Percentiles rank a stretch among this genome's conserved stretches.
Evolutionary conservation across 2,888 invertebrate species (phyloP).

Genomic region (Drosophila hamatofila): DNA sequence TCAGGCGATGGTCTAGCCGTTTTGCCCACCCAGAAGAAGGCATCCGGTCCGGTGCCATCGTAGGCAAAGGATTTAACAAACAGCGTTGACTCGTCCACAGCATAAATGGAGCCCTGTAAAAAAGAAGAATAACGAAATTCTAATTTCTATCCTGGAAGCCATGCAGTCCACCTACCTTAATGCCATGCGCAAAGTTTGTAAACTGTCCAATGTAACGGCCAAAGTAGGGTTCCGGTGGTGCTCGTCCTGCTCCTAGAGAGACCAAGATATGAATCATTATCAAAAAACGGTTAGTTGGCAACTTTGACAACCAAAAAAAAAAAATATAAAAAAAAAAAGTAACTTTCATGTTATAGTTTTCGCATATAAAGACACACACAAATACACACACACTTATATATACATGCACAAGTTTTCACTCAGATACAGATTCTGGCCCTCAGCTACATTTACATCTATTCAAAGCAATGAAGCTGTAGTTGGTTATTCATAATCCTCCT

Average conservation of each 20-base stretch:
- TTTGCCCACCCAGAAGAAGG: conserved; percentile 96
- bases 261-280: conserved; percentile 3
- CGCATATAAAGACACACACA: background rate
- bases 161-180: conserved; percentile 84
- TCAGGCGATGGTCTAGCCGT: conserved; percentile 92
- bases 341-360: conserved; percentile 10
- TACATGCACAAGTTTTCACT: background rate
- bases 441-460: conserved; percentile 12
- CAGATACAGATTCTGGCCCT: conserved; percentile 2
- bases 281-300: conserved; percentile 21
- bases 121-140: background rate
- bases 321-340: background rate
- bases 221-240: conserved; percentile 89
- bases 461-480: conserved; percentile 33
- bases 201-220: conserved; percentile 91
- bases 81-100: conserved; percentile 94
- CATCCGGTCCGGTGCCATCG: conserved; percentile 94
- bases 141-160: background rate
- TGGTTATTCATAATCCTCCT: conserved; percentile 64
- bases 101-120: conserved; percentile 91
- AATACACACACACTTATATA: background rate
- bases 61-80: conserved; percentile 95
- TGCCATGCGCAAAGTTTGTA: conserved; percentile 91
- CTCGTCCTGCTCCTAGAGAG: conserved; percentile 77
- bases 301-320: conserved; percentile 19